Evolutionary conservation across 2,888 invertebrate genomes (phyloP), one percentile per base, ranked within the genome.

Genomic region (Punctoribates punctum): DNA sequence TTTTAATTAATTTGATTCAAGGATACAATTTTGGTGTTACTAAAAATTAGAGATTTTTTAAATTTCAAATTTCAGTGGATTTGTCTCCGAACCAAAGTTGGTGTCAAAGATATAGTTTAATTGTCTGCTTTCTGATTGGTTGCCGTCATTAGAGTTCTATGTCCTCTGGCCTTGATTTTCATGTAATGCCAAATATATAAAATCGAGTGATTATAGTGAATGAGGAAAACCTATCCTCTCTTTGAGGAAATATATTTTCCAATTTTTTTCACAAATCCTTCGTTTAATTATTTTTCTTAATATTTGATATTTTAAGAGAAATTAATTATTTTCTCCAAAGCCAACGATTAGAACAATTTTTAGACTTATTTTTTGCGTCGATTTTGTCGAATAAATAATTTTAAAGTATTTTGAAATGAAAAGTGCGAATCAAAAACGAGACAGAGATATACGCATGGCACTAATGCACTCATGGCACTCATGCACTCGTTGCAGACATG

Each of bases 151-250:
- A 20, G 38, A 67, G 67, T 34, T 67, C 38, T 67, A 38, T 67
- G 67, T 34, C 67, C 67, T 67, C 67, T 67, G 67, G 67, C 67
- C 67, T 67, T 67, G 67, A 67, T 67, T 67, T 67, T 67, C 20
- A 67, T 67, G 38, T 20, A 38, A 38, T 38, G 15, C 38, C n/a
- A 9, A 67, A 38, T 38, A 34, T 34, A 25, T n/a, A n/a, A 67
- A 34, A 34, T 67, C n/a, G 5, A 38, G 3, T 38, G 57, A 57
- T 23, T 17, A 57, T 17, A 57, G 20, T 57, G 29, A 38, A 38
- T 11, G 67, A 67, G 67, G 67, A 67, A 67, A 67, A 60, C 60
- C 6, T n/a, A 27, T 60, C 17, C 27, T 27, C 25, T 60, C 27
- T 25, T 60, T 60, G 27, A 60, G 60, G 60, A 60, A 60, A 60